These are phyloP conservation scores for Chrysochloris asiatica DNA, from an alignment of 2,113 vertebrate species.

Conservation along the genomic window DNA sequence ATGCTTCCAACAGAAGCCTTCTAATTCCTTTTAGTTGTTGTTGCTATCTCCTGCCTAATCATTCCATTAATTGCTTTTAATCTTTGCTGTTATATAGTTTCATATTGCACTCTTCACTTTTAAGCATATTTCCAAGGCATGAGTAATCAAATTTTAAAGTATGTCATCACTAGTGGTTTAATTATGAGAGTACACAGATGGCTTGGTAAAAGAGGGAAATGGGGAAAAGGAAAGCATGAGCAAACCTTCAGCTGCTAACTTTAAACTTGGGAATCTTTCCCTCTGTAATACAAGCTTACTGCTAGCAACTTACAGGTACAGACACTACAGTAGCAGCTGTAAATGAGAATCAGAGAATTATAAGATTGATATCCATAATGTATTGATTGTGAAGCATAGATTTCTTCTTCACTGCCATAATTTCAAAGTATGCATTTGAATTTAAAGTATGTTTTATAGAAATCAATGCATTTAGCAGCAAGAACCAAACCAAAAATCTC, in stretches of 20 bases:
- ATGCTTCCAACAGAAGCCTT: background rate
- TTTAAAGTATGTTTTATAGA: no score
- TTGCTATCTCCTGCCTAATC: background rate
- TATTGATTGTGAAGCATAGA: background rate
- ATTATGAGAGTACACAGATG: constrained; percentile 57
- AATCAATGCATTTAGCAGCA: no score
- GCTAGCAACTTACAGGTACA: background rate
- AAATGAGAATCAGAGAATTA: constrained; percentile 14
- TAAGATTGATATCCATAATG: background rate
- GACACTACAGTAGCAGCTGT: background rate
- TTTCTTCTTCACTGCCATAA: no score
- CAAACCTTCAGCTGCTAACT: constrained; percentile 43
- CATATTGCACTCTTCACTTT: constrained; percentile 32
- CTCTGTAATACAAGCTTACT: constrained; percentile 7
- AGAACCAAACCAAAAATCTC: no score
- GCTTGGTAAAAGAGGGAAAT: constrained; percentile 31
- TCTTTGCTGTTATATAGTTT: constrained; percentile 21
- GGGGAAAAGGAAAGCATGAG: background rate
- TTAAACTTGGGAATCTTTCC: constrained; percentile 44
- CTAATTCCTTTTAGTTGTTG: no score
- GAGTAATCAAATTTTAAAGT: constrained; percentile 60
- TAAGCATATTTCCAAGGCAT: constrained; percentile 47
- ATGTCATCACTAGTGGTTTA: constrained; percentile 32
- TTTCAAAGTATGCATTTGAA: no score
- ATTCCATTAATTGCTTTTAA: constrained; percentile 22